Base-by-base conservation (phyloP, 2,113 vertebrate species). In the Chunga burmeisteri region DNA sequence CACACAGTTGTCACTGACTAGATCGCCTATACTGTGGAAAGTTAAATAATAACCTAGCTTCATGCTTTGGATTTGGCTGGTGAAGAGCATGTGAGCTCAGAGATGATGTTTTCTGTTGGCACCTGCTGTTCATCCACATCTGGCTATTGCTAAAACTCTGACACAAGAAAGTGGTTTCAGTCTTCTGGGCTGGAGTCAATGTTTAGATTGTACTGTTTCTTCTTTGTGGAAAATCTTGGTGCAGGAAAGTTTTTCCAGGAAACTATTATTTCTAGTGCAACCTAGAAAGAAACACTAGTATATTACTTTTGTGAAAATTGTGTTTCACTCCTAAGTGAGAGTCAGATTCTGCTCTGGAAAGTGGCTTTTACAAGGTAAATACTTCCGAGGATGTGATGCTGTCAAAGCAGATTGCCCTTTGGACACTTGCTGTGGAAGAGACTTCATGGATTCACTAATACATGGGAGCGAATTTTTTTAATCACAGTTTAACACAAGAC, bases 21-120 rank as follows among this genome's bases (percentile, higher is more conserved):
- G 49, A 55, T 85, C 0, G 11, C 49, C 42, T 85, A 5, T 66
- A 10, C 53, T 89, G 36, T 70, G 62, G 74, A 61, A 91, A 90
- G 53, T 65, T 70, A 77, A 93, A 72, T 66, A 87, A 81, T 72
- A 85, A 77, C 22, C 21, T 55, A 72, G 70, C 70, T 88, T 62
- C 63, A 70, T 72, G 78, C 46, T 83, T 95, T 88, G 78, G 70
- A 59, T 67, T 70, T 88, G 89, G 84, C 86, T 1, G 2, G 32
- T 46, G 70, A 95, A 66, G 81, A 85, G 16, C n/a, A 40, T 49
- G 78, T 94, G 89, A 95, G 62, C 62, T 90, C 58, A 73, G 91
- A 96, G 78, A 87, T 95, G 91, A 88, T 93, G 40, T 86, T 90
- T 95, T 91, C 62, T 97, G 46, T 87, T 94, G 95, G 81, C 89